These are phyloP conservation scores for Procavia capensis DNA, from an alignment of 2,113 vertebrate genomes.

Conservation along the genomic window DNA sequence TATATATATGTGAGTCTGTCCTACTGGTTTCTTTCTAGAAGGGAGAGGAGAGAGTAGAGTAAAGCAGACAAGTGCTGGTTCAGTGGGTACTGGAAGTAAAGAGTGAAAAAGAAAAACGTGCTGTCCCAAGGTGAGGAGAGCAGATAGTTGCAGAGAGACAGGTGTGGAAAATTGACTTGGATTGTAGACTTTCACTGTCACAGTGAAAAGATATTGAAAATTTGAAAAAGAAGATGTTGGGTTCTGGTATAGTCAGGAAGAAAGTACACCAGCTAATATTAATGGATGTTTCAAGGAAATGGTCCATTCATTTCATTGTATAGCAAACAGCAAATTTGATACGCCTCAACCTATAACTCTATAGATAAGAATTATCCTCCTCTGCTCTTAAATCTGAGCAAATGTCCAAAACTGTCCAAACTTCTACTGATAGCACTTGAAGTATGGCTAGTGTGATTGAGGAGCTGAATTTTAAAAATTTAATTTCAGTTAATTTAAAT, in stretches of 20 bases:
- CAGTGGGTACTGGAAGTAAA: too few species aligned
- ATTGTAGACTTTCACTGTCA: too few species aligned
- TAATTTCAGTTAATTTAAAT: constrained; percentile 16
- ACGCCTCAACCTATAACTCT: neutral
- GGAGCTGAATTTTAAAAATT: neutral
- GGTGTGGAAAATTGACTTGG: too few species aligned
- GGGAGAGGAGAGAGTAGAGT: too few species aligned
- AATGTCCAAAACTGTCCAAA: neutral
- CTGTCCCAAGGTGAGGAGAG: too few species aligned
- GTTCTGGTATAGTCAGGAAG: neutral
- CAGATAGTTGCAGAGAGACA: too few species aligned
- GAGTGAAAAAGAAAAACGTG: too few species aligned
- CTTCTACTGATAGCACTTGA: neutral
- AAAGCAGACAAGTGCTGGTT: too few species aligned
- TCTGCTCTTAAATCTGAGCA: neutral
- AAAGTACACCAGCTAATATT: neutral
- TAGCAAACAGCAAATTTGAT: neutral
- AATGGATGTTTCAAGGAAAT: neutral
- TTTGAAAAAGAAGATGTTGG: too few species aligned
- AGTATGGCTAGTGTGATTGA: neutral
- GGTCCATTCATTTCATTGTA: neutral
- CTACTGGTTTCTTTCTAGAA: too few species aligned
- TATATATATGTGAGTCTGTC: too few species aligned
- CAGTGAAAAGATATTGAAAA: too few species aligned
- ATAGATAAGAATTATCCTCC: neutral